These are phyloP conservation scores for Petromus typicus DNA, from an alignment of 2,113 vertebrate genomes.

Conservation along the genomic window DNA sequence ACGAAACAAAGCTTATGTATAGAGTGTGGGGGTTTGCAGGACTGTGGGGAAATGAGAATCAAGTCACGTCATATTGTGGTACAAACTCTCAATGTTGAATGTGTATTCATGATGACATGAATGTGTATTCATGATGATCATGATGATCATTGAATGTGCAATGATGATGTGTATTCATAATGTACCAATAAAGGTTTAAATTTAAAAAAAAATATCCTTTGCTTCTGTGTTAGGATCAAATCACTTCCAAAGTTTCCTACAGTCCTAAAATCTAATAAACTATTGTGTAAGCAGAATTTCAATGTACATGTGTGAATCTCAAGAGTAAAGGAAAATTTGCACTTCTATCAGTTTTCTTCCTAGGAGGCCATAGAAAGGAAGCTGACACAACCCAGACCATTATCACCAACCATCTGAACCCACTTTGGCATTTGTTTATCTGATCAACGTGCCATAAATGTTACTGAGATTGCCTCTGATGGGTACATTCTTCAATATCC, in stretches of 20 bases:
- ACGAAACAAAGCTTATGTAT: too few relatives aligned
- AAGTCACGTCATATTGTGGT: too few relatives aligned
- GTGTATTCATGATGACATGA: too few relatives aligned
- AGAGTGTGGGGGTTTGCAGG: too few relatives aligned
- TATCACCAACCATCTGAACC: not conserved
- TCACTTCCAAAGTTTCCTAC: conserved; percentile 25
- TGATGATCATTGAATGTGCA: too few relatives aligned
- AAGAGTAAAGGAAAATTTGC: conserved; percentile 4
- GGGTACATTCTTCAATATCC: not conserved
- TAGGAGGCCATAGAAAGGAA: conserved; percentile 20
- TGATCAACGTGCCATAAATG: conserved; percentile 23
- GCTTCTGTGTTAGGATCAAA: not conserved
- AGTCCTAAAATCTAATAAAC: conserved; percentile 10
- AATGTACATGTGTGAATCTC: not conserved
- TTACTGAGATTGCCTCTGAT: not conserved
- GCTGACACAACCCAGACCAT: not conserved
- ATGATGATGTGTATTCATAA: too few relatives aligned
- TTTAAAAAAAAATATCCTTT: too few relatives aligned
- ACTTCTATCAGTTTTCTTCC: conserved; percentile 2
- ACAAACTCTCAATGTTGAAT: too few relatives aligned
- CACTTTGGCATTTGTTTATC: conserved; percentile 29
- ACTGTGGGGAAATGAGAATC: too few relatives aligned
- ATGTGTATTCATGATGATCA: too few relatives aligned
- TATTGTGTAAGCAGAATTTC: not conserved
- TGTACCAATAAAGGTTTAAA: too few relatives aligned